Conservation (phyloP, 2,113 vertebrate genomes). For the Synchiropus splendidus region DNA sequence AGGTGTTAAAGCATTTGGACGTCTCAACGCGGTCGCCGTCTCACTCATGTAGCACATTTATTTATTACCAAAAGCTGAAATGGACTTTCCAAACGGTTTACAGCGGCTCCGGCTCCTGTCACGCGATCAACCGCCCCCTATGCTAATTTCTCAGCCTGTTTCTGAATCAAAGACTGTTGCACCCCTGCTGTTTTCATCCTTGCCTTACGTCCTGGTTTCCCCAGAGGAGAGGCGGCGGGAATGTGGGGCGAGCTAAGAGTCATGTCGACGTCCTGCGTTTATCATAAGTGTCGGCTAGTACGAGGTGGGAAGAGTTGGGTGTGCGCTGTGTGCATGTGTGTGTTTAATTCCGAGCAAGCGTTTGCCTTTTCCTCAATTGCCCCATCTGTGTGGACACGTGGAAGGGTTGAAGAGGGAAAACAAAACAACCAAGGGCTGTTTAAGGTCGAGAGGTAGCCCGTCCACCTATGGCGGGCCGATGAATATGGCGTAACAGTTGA, state of each 20-base stretch:
- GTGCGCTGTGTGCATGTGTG: slow-evolving; percentile 16
- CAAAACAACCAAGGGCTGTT: slow-evolving; percentile 67
- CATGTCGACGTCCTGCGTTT: slow-evolving; percentile 25
- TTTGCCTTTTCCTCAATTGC: slow-evolving; percentile 47
- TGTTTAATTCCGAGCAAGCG: slow-evolving; percentile 38
- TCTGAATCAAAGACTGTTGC: slow-evolving; percentile 50
- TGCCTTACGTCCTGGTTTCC: slow-evolving; percentile 25
- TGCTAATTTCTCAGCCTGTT: slow-evolving; percentile 39
- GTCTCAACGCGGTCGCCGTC: too few species aligned
- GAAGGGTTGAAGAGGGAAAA: slow-evolving; percentile 33
- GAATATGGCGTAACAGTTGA: slow-evolving; percentile 53
- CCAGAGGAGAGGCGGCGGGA: slow-evolving; percentile 37
- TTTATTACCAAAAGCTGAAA: slow-evolving; percentile 23
- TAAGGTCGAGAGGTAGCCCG: slow-evolving; percentile 56
- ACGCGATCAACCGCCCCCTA: slow-evolving; percentile 32
- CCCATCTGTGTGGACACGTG: slow-evolving; percentile 6
- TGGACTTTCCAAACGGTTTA: too few species aligned
- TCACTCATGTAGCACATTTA: slow-evolving; percentile 7
- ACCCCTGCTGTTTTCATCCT: slow-evolving; percentile 37
- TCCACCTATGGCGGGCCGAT: slow-evolving; percentile 53
- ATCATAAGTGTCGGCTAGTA: slow-evolving; percentile 50
- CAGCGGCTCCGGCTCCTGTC: slow-evolving; percentile 19
- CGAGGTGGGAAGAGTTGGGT: too few species aligned
- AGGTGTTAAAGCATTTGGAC: too few species aligned
- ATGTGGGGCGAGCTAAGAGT: too few species aligned